phyloP scores from a whole-genome alignment of 2,797 vertebrate species.

The Diplodus puntazzo region DNA sequence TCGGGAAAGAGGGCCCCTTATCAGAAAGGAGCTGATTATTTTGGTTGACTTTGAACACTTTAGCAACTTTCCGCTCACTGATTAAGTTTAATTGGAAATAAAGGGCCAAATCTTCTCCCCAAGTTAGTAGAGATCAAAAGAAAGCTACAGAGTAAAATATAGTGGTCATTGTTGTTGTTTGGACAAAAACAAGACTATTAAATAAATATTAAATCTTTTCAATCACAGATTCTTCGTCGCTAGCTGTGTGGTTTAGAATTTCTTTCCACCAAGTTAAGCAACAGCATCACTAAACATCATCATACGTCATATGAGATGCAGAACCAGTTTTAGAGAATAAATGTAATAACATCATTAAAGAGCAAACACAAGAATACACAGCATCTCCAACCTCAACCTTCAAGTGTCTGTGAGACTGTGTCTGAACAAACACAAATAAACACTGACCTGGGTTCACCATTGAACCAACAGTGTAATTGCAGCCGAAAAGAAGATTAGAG shows the following conservation, averaged over 20 bases:
- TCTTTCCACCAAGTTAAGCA: not conserved
- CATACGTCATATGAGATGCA: not conserved
- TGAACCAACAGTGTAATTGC: slow-evolving; percentile 26
- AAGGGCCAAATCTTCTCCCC: too few relatives aligned
- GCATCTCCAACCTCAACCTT: not conserved
- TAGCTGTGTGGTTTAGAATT: not conserved
- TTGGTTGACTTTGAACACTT: too few relatives aligned
- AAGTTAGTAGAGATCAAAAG: not conserved
- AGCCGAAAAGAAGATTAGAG: slow-evolving; percentile 50
- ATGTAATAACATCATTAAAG: not conserved
- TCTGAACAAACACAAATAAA: slow-evolving; percentile 3
- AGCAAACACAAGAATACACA: not conserved
- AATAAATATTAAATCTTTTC: too few relatives aligned
- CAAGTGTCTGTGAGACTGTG: slow-evolving; percentile 24
- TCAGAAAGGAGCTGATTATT: too few relatives aligned
- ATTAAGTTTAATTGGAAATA: not conserved
- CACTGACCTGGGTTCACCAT: slow-evolving; percentile 19
- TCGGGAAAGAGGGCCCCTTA: too few relatives aligned
- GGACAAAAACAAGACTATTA: not conserved
- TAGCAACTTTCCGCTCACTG: not conserved
- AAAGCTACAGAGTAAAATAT: not conserved
- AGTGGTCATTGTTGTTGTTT: not conserved
- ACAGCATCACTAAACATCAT: not conserved
- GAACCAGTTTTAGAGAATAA: not conserved
- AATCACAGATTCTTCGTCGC: not conserved